These are phyloP conservation scores for Brachyhypopomus occidentalis DNA, from an alignment of 2,113 vertebrate species.

Conservation along the genomic window DNA sequence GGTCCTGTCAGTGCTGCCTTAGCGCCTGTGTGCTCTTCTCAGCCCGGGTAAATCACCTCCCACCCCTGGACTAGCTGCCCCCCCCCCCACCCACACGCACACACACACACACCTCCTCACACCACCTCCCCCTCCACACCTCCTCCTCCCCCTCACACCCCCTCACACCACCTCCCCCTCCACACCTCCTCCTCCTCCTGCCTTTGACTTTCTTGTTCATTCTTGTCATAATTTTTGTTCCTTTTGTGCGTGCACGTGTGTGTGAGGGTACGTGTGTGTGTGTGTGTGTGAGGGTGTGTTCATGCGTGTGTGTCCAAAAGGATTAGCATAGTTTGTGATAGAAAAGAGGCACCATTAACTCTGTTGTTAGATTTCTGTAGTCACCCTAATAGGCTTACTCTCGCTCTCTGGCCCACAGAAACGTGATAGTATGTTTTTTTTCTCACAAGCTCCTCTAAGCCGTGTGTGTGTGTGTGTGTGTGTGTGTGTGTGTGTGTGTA, in stretches of 20 bases:
- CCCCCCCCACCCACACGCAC: too few species aligned
- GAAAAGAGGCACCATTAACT: constrained; percentile 64
- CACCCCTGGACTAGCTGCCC: too few species aligned
- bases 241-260: not conserved
- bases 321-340: constrained; percentile 73
- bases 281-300: not conserved
- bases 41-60: too few species aligned
- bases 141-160: too few species aligned
- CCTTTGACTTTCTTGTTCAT: not conserved
- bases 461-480: constrained; percentile 32
- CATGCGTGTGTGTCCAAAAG: constrained; percentile 57
- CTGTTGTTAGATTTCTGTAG: constrained; percentile 41
- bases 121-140: too few species aligned
- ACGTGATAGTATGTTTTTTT: constrained; percentile 48
- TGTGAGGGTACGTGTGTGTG: constrained; percentile 2
- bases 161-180: too few species aligned
- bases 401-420: constrained; percentile 34
- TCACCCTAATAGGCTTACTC: constrained; percentile 41
- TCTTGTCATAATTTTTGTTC: not conserved
- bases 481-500: constrained; percentile 27
- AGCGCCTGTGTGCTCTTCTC: not conserved
- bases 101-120: too few species aligned
- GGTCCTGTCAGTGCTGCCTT: not conserved
- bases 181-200: not conserved
- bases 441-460: constrained; percentile 62